Conservation (phyloP, 2,797 vertebrate genomes). For the Brachymystax lenok region DNA sequence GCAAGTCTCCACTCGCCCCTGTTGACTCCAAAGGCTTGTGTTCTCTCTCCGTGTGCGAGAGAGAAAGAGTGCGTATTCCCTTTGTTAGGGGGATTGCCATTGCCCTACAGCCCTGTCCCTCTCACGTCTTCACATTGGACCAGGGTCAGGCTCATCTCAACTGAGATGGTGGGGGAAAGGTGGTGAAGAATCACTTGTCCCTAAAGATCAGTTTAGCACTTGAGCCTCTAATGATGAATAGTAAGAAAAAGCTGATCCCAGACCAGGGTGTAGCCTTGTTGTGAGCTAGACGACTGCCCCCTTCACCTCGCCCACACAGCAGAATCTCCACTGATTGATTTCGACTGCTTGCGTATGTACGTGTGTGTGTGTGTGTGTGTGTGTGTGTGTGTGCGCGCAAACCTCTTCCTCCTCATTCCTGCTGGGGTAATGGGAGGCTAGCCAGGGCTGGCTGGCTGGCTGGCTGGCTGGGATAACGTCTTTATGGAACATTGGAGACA, state of each 20-base stretch:
- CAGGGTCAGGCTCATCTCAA: neutral
- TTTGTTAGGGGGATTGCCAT: neutral
- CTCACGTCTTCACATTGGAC: neutral
- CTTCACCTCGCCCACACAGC: no score
- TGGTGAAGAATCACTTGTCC: neutral
- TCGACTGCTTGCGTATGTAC: neutral
- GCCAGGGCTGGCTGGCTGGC: neutral
- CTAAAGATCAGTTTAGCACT: neutral
- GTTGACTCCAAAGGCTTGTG: neutral
- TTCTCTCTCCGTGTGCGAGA: neutral
- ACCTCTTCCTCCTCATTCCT: neutral
- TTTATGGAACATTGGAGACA: conserved; percentile 44
- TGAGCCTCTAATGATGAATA: neutral
- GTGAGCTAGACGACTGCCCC: no score
- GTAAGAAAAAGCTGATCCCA: no score
- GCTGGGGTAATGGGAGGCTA: neutral
- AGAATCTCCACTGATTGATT: no score
- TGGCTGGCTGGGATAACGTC: conserved; percentile 20
- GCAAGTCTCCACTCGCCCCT: conserved; percentile 61
- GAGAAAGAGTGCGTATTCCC: neutral
- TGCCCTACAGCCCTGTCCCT: neutral
- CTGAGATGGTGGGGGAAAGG: neutral
- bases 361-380: neutral
- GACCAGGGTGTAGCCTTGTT: no score
- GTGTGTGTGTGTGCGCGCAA: neutral